Conservation (phyloP, 1,140 invertebrate genomes). For the Periplaneta americana region DNA sequence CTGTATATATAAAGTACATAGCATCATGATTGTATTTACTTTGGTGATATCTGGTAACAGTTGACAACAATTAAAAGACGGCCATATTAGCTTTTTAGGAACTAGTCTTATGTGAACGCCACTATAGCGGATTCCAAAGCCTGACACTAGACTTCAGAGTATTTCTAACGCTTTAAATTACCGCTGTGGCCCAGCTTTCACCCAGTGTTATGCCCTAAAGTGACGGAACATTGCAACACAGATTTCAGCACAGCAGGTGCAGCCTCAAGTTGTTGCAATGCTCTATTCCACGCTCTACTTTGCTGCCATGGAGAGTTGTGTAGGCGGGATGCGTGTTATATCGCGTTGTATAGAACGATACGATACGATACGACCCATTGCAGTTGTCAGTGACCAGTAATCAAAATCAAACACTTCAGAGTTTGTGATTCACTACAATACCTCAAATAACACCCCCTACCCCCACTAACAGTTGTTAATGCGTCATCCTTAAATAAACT, state of each 20-base stretch:
- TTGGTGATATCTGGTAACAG: too few species aligned
- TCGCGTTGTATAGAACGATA: not conserved
- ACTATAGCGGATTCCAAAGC: too few species aligned
- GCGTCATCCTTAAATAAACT: not conserved
- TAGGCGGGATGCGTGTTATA: not conserved
- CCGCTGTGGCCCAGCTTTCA: not conserved
- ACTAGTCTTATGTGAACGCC: too few species aligned
- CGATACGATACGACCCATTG: not conserved
- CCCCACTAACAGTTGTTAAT: not conserved
- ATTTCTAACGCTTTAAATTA: too few species aligned
- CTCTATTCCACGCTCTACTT: not conserved
- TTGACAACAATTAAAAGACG: too few species aligned
- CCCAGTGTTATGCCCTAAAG: not conserved
- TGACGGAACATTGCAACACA: not conserved
- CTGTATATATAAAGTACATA: too few species aligned
- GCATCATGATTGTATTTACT: too few species aligned
- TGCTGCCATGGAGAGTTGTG: not conserved
- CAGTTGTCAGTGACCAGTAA: not conserved
- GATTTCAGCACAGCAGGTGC: not conserved
- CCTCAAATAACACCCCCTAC: not conserved
- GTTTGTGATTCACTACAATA: not conserved
- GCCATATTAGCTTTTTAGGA: too few species aligned
- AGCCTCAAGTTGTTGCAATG: not conserved
- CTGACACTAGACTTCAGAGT: too few species aligned
- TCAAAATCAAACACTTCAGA: not conserved